phyloP scores from a whole-genome alignment of 1,140 invertebrate genomes.

The Berghia stephanieae region DNA sequence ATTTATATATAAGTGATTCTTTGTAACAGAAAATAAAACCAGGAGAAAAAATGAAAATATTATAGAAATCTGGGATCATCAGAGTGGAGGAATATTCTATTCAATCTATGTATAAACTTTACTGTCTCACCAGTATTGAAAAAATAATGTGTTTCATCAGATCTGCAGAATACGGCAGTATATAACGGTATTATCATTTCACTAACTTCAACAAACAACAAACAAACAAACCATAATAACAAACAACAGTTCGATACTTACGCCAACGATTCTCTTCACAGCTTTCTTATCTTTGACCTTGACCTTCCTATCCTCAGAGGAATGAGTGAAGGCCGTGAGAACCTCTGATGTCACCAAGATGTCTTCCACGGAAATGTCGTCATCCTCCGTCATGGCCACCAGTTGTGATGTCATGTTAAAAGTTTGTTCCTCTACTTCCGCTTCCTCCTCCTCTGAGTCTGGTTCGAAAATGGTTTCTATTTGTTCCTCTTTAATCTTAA shows the following conservation, averaged over 20 bases:
- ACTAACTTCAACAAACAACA: neutral
- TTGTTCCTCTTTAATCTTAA: neutral
- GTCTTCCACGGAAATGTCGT: slow-evolving; percentile 35
- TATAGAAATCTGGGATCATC: no score
- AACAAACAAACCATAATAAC: neutral
- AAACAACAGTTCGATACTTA: slow-evolving; percentile 10
- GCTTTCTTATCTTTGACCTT: slow-evolving; percentile 22
- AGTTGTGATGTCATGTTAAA: slow-evolving; percentile 26
- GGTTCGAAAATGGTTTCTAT: no score
- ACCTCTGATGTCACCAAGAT: slow-evolving; percentile 34
- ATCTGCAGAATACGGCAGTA: no score
- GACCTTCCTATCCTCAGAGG: neutral
- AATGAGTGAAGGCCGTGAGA: slow-evolving; percentile 25
- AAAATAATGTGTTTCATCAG: no score
- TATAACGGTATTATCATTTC: no score
- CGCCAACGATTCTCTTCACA: slow-evolving; percentile 33
- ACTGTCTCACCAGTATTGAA: no score
- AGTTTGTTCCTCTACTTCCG: slow-evolving; percentile 15
- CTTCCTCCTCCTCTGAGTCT: neutral
- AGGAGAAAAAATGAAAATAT: no score
- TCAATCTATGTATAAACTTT: no score
- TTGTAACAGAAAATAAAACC: no score
- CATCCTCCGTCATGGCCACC: slow-evolving; percentile 30
- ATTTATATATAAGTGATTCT: no score
- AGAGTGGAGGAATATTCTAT: no score